phyloP scores from a whole-genome alignment of 2,113 vertebrate genomes.

The Anas platyrhynchos region DNA sequence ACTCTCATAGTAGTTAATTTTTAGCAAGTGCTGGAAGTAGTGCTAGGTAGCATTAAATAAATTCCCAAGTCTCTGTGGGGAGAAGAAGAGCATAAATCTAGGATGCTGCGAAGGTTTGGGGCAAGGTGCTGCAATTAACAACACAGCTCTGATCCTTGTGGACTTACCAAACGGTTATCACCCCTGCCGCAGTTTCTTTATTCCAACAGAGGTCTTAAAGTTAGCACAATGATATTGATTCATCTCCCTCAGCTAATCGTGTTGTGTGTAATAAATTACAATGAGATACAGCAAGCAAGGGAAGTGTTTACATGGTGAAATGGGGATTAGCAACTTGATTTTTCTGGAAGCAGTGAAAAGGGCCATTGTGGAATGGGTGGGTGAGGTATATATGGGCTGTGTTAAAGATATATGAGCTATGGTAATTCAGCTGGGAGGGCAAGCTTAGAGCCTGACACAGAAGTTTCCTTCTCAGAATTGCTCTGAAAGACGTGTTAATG shows the following conservation, averaged over 20 bases:
- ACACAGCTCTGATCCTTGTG: background rate
- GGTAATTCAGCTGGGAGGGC: background rate
- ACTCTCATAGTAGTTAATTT: background rate
- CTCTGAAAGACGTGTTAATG: background rate
- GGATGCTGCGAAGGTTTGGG: background rate
- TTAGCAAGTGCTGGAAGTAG: background rate
- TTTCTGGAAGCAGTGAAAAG: background rate
- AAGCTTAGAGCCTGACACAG: background rate
- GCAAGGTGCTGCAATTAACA: background rate
- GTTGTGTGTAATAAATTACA: background rate
- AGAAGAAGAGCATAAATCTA: background rate
- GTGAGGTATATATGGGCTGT: background rate
- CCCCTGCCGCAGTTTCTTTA: background rate
- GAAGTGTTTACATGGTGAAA: background rate
- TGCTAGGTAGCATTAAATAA: background rate
- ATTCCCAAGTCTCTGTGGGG: background rate
- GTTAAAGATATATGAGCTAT: background rate
- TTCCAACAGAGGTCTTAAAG: background rate
- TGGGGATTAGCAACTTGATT: background rate
- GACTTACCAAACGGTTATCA: background rate
- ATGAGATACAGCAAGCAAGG: background rate
- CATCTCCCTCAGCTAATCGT: background rate
- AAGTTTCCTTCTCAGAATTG: background rate
- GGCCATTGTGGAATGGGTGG: background rate
- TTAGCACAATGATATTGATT: background rate